Evolutionary conservation across 30 jellyfish, hydroid and myxozoan genomes (phyloP), one percentile per base, ranked within the genome.

Genomic region (Turritopsis dohrnii): DNA sequence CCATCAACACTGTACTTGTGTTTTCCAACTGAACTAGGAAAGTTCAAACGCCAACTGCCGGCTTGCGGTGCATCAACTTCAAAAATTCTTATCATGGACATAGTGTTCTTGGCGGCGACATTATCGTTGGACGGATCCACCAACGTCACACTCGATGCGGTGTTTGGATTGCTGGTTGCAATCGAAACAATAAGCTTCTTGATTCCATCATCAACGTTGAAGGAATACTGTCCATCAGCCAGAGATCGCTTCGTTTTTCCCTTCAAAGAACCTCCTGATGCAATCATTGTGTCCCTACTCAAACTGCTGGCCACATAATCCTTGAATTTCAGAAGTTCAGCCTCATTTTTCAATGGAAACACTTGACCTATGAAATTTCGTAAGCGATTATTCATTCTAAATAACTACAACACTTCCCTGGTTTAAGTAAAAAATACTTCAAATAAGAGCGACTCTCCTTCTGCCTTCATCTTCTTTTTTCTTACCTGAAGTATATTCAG

Each of bases 401-500:
- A n/a, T n/a, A n/a, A 41, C 60, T 41, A 13, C 60, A 3, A 41
- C 60, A 41, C 60, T 41, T 41, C 5, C 60, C 60, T 41, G 5
- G n/a, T n/a, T n/a, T n/a, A n/a, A n/a, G n/a, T n/a, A n/a, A n/a
- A n/a, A n/a, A n/a, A n/a, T n/a, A n/a, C 21, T 60, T 60, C 21
- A 18, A 0, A 60, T 18, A 60, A 60, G 19, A 60, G 21, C 73
- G 73, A 60, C n/a, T n/a, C n/a, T n/a, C n/a, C n/a, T n/a, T n/a
- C n/a, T n/a, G n/a, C n/a, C n/a, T n/a, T n/a, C 13, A 41, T 41
- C 5, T 41, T 41, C 13, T 5, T 41, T 13, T 41, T 41, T 5
- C 16, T 26, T 69, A 75, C 98, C 98, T 1, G 98, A 92, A 21
- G 98, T 92, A 84, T 81, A 92, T 16, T 91, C 75, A 29, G 98